These are phyloP conservation scores for Manacus vitellinus DNA, from an alignment of 2,113 vertebrate genomes.

Conservation along the genomic window DNA sequence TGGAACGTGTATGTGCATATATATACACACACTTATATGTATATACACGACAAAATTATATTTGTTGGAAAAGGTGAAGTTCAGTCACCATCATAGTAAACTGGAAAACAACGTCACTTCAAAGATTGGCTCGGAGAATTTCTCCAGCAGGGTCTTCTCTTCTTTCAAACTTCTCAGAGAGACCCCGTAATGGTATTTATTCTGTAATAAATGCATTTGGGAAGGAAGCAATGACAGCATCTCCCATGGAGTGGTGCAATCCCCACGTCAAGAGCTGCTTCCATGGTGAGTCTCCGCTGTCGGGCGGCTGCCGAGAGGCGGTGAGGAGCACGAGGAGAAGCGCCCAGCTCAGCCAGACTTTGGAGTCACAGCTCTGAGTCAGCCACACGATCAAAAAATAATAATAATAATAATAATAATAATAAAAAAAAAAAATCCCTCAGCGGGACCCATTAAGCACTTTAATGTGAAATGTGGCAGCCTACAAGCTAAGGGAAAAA, in stretches of 20 bases:
- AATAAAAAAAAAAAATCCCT: not conserved
- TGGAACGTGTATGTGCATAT: slow-evolving; percentile 64
- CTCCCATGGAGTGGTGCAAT: slow-evolving; percentile 70
- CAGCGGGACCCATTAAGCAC: slow-evolving; percentile 39
- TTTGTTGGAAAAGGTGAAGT: slow-evolving; percentile 72
- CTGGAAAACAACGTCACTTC: slow-evolving; percentile 63
- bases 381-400: slow-evolving; percentile 13
- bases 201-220: slow-evolving; percentile 59
- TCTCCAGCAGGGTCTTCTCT: slow-evolving; percentile 46
- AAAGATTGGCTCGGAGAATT: slow-evolving; percentile 58
- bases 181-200: slow-evolving; percentile 49
- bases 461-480: slow-evolving; percentile 43
- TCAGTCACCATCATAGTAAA: slow-evolving; percentile 74
- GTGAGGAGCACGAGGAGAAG: slow-evolving; percentile 54
- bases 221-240: slow-evolving; percentile 67
- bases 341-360: slow-evolving; percentile 58
- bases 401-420: not conserved
- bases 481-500: slow-evolving; percentile 38
- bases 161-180: slow-evolving; percentile 60
- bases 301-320: slow-evolving; percentile 42
- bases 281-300: slow-evolving; percentile 32
- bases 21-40: slow-evolving; percentile 60
- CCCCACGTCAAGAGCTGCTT: slow-evolving; percentile 61
- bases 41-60: slow-evolving; percentile 61
- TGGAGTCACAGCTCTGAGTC: slow-evolving; percentile 61